These are phyloP conservation scores for Eledona agricola DNA, from an alignment of 2,888 invertebrate genomes.

Conservation along the genomic window DNA sequence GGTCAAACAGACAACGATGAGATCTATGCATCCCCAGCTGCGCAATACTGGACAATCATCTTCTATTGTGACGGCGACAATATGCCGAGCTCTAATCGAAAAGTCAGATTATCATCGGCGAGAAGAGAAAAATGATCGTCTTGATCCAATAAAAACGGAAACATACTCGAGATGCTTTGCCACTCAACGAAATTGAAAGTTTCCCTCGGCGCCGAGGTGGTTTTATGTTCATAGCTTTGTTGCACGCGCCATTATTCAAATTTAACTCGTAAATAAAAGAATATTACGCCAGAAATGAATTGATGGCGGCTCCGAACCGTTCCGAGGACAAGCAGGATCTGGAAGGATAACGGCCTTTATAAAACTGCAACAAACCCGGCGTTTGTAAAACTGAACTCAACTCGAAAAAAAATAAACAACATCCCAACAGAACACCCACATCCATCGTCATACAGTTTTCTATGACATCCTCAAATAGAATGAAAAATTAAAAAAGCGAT, in stretches of 20 bases:
- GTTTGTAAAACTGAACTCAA: no score
- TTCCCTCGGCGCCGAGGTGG: slow-evolving; percentile 22
- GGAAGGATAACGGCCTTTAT: slow-evolving; percentile 5
- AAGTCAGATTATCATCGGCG: slow-evolving; percentile 37
- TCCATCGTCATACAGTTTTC: no score
- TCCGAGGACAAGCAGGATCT: slow-evolving; percentile 1
- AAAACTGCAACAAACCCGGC: no score
- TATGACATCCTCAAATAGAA: no score
- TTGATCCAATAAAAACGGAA: slow-evolving; percentile 31
- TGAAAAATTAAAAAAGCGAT: no score
- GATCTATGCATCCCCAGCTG: background rate
- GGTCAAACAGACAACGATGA: slow-evolving; percentile 32
- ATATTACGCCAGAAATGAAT: slow-evolving; percentile 26
- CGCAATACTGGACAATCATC: slow-evolving; percentile 16
- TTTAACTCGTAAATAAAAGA: slow-evolving; percentile 33
- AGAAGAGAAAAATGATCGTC: slow-evolving; percentile 32
- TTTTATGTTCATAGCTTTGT: slow-evolving; percentile 32
- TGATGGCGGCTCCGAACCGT: slow-evolving; percentile 19
- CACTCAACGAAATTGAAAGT: slow-evolving; percentile 36
- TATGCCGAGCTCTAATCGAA: slow-evolving; percentile 32
- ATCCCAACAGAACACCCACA: no score
- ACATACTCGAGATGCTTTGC: slow-evolving; percentile 27
- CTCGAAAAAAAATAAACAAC: no score
- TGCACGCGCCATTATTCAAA: slow-evolving; percentile 32
- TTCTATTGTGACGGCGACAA: slow-evolving; percentile 29